Evolutionary conservation across 2,888 invertebrate species (phyloP).

Genomic region (Megamerina dolium): DNA sequence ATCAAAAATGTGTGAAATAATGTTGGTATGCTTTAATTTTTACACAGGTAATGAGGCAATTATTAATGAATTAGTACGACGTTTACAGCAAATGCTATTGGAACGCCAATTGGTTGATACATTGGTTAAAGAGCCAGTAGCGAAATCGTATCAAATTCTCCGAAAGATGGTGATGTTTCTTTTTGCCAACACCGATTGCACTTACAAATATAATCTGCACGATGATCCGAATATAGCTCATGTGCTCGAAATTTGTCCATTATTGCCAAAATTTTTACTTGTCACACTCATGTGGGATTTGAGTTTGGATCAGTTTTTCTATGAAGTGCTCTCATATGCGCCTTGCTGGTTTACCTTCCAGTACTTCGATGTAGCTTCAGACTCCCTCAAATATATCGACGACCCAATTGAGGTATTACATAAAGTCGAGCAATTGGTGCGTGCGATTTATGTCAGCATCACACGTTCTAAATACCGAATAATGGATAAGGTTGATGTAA

Average conservation of each 20-base stretch:
- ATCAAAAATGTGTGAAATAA: not conserved
- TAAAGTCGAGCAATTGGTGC: slow-evolving; percentile 30
- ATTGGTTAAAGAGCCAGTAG: slow-evolving; percentile 19
- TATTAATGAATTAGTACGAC: slow-evolving; percentile 30
- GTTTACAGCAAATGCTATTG: slow-evolving; percentile 25
- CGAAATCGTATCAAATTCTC: slow-evolving; percentile 19
- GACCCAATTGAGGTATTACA: slow-evolving; percentile 33
- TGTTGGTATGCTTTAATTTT: not conserved
- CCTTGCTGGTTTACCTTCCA: slow-evolving; percentile 40
- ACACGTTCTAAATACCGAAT: slow-evolving; percentile 28
- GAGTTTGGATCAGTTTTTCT: slow-evolving; percentile 33
- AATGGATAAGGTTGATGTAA: slow-evolving; percentile 30
- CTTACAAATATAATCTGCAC: slow-evolving; percentile 32
- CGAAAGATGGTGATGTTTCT: slow-evolving; percentile 38
- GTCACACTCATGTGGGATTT: slow-evolving; percentile 33
- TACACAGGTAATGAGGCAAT: slow-evolving; percentile 31
- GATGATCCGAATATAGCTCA: slow-evolving; percentile 30
- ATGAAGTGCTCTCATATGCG: slow-evolving; percentile 31
- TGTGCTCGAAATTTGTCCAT: slow-evolving; percentile 31
- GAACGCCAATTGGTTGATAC: slow-evolving; percentile 23
- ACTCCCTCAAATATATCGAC: slow-evolving; percentile 30
- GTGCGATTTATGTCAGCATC: slow-evolving; percentile 30
- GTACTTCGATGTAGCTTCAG: slow-evolving; percentile 31
- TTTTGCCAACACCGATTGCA: slow-evolving; percentile 35
- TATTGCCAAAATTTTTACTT: slow-evolving; percentile 35